Base-by-base conservation (phyloP, 2,888 invertebrate genomes). In the Prosapia bicincta region DNA sequence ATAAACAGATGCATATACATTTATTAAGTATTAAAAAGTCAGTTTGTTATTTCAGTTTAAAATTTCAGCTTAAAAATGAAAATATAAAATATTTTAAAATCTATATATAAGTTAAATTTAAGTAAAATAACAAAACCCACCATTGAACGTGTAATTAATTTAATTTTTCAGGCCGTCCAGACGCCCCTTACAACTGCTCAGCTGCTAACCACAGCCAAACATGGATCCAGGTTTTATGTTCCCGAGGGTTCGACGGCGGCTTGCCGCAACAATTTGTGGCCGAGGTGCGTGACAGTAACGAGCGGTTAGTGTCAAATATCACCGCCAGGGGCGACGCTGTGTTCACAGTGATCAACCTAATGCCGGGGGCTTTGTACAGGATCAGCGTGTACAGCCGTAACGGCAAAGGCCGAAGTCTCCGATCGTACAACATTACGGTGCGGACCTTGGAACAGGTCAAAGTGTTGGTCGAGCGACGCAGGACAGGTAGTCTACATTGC, bases 201-300 rank as follows among this genome's bases (percentile, higher is more conserved):
- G 83, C 86, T 71, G 81, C 84, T 72, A 88, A 88, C 81, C 83
- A 87, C 78, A 88, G 87, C 9, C 86, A 87, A 79, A 87, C 86
- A 81, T 86, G 87, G 38, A 83, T 86, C 69, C 83, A 85, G 77
- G 84, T 88, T 74, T 83, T 83, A 54, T 89, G 89, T 82, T 83
- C 84, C 76, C 85, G 86, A 79, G 88, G 88, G 75, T 88, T 88
- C 82, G 88, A 88, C 82, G 88, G 89, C 71, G 88, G 89, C 43
- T 82, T 87, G 73, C 83, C 85, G 72, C 87, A 87, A 81, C 82
- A 85, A 79, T 88, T 88, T 81, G 84, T 83, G n/a, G 81, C 85
- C 79, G 81, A 83, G 73, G 81, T 86, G 32, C 28, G 38, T 71
- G 82, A 81, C 76, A 75, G 78, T 23, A 79, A 74, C 6, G 80